Conservation (phyloP, 1,140 invertebrate genomes). For the Lethrus apterus region DNA sequence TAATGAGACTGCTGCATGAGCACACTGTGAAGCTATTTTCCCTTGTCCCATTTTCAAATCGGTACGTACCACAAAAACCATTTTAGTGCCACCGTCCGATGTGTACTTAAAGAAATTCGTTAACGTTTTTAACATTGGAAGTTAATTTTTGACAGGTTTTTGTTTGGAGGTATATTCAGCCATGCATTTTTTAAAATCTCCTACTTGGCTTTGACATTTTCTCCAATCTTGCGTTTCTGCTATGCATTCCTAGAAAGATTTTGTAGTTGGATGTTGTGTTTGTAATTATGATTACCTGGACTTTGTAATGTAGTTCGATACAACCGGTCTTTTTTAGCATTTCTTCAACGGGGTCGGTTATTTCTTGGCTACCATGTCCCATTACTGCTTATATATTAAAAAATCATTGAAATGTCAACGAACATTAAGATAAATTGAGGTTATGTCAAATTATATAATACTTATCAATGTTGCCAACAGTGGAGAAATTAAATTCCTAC, state of each 20-base stretch:
- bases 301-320: slow-evolving; percentile 76
- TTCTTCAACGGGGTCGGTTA: slow-evolving; percentile 66
- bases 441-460: too few species aligned
- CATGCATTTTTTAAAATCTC: slow-evolving; percentile 74
- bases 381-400: too few species aligned
- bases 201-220: slow-evolving; percentile 74
- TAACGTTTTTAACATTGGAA: background rate
- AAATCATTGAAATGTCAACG: too few species aligned
- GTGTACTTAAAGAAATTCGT: background rate
- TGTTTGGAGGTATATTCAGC: slow-evolving; percentile 40
- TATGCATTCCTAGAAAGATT: slow-evolving; percentile 72
- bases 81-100: slow-evolving; percentile 50
- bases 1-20: slow-evolving; percentile 67
- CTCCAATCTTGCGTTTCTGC: slow-evolving; percentile 83
- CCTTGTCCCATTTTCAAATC: slow-evolving; percentile 77
- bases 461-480: too few species aligned
- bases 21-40: slow-evolving; percentile 75
- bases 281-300: slow-evolving; percentile 52
- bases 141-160: background rate
- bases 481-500: too few species aligned
- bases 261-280: background rate
- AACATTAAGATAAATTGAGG: too few species aligned
- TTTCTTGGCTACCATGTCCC: slow-evolving; percentile 19
- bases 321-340: slow-evolving; percentile 86
- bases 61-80: slow-evolving; percentile 67